Evolutionary conservation across 2,797 vertebrate species (phyloP).

Genomic region (Enoplosus armatus): DNA sequence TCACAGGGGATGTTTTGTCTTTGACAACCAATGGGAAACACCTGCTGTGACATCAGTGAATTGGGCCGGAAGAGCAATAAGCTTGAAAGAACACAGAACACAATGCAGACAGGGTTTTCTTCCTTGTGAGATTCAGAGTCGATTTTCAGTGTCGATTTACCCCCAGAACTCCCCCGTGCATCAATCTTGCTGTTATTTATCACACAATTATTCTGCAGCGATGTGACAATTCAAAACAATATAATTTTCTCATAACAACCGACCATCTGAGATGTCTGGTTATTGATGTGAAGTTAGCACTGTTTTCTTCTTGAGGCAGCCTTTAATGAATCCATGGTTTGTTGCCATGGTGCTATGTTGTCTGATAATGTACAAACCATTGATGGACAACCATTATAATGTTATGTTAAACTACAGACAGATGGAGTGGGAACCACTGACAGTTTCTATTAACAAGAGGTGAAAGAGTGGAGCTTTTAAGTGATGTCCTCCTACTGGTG

Average conservation of each 20-base stretch:
- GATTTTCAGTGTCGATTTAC: neutral
- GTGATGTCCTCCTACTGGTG: neutral
- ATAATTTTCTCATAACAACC: conserved; percentile 12
- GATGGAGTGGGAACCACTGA: conserved; percentile 1
- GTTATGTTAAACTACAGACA: neutral
- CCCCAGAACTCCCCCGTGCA: neutral
- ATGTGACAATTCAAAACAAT: conserved; percentile 6
- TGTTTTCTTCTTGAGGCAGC: neutral
- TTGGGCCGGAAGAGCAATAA: conserved; percentile 4
- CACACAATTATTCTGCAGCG: conserved; percentile 20
- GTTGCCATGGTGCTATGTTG: conserved; percentile 11
- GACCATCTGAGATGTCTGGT: conserved; percentile 5
- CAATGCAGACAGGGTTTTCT: neutral
- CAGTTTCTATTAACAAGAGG: conserved; percentile 3
- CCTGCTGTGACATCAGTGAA: conserved; percentile 22
- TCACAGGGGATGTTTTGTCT: conserved; percentile 1
- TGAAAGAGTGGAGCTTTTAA: conserved; percentile 1
- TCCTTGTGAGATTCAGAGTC: neutral
- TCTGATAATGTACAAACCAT: conserved; percentile 10
- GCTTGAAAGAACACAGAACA: conserved; percentile 15
- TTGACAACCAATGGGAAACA: conserved; percentile 10
- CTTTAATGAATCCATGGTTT: conserved; percentile 16
- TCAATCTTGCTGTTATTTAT: conserved; percentile 21
- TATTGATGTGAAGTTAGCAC: neutral
- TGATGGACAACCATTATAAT: conserved; percentile 15